phyloP scores from a whole-genome alignment of 2,797 vertebrate species.

The Tolypeutes matacus region DNA sequence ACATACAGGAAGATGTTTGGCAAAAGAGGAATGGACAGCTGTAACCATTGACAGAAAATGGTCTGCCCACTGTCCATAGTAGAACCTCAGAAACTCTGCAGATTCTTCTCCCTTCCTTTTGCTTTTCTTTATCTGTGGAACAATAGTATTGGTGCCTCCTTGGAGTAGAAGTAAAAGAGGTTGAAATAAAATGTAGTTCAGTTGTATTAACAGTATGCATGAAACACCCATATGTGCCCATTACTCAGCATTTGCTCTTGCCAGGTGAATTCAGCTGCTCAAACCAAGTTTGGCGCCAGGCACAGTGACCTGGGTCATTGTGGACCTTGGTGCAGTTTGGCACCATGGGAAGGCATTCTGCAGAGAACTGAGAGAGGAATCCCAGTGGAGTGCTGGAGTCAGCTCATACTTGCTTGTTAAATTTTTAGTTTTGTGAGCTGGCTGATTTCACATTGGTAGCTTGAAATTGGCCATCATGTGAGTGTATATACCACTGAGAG shows the following conservation, averaged over 20 bases:
- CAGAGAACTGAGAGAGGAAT: background rate
- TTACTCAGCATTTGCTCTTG: conserved; percentile 18
- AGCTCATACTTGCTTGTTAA: background rate
- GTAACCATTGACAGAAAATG: background rate
- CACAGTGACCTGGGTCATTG: background rate
- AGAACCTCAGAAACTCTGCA: background rate
- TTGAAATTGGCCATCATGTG: background rate
- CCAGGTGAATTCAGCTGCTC: conserved; percentile 50
- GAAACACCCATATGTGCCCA: background rate
- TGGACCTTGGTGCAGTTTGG: conserved; percentile 5
- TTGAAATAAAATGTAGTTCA: conserved; percentile 17
- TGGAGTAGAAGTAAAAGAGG: background rate
- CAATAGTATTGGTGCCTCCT: background rate
- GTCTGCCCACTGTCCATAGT: background rate
- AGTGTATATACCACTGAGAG: conserved; percentile 37
- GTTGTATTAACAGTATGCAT: background rate
- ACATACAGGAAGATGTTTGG: conserved; percentile 68
- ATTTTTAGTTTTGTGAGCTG: conserved; percentile 60
- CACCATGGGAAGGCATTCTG: background rate
- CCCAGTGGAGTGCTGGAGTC: background rate
- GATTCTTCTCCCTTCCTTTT: background rate
- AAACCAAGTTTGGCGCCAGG: conserved; percentile 2
- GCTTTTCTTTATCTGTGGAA: background rate
- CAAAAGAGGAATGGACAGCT: background rate
- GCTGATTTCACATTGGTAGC: background rate